Evolutionary conservation across 1,140 invertebrate species (phyloP), one percentile per base, ranked within the genome.

Genomic region (Zaprionus tsacasi): DNA sequence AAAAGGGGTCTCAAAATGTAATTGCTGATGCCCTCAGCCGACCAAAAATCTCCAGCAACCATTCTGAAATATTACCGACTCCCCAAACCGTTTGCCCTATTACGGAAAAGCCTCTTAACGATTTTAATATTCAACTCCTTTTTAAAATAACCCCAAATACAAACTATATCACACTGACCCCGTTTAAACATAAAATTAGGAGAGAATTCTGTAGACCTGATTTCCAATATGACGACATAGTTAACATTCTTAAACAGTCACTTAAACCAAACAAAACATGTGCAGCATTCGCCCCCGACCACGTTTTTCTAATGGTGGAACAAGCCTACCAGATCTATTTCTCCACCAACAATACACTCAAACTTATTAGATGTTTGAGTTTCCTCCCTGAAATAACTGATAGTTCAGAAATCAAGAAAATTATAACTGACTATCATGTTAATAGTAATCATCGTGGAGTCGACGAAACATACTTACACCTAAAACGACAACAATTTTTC

Each of bases 1-100:
- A 38, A 11, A 38, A 38, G 10, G 36, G 10, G 7, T 38, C 33
- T 6, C 45, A 55, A 10, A 61, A 60, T 7, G 68, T 63, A 6
- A 59, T 70, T 25, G 68, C 68, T 8, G 59, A 70, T 43, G 52
- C 68, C 3, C 13, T 70, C 30, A 70, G 52, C 48, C 50, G 68
- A 7, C 45, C 35, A 50, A 52, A 71, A 10, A 33, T 21, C 21
- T 11, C 50, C 1, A 7, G 30, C 25, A 52, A 52, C 12, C 50
- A 52, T 21, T 27, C 25, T 6, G 50, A 25, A 52, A 21, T 10
- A 52, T 21, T 52, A 11, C 10, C 10, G 10, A 38, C 36, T 1
- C 12, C 36, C 12, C 10, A 38, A 38, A 38, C 10, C 3, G 10
- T 12, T 11, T 21, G 8, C 25, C 25, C 17, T 10, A 25, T 25